Evolutionary conservation across 2,797 vertebrate genomes (phyloP).

Genomic region (Sciurus vulgaris): DNA sequence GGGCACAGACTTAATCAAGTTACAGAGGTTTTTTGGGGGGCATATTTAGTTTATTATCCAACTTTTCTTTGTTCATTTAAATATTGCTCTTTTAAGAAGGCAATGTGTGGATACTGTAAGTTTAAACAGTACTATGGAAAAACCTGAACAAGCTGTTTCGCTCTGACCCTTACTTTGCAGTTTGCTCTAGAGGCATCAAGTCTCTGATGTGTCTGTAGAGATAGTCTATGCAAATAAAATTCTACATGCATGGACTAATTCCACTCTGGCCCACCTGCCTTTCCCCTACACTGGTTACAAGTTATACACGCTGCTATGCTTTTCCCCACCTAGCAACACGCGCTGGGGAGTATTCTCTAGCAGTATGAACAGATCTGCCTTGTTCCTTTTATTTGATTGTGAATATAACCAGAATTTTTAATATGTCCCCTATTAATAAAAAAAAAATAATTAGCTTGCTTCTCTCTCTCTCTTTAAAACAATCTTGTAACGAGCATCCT

Average conservation of each 20-base stretch:
- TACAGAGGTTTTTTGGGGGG: background rate
- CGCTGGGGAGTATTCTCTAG: background rate
- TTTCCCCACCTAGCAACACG: background rate
- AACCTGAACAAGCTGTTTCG: background rate
- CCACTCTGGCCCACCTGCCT: background rate
- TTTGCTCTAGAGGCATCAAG: background rate
- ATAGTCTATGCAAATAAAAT: background rate
- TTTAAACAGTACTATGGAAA: background rate
- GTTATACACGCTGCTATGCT: background rate
- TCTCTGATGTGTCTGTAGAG: background rate
- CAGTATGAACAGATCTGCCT: background rate
- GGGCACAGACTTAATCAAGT: background rate
- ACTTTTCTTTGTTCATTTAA: background rate
- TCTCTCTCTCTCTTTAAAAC: background rate
- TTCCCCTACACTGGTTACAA: background rate
- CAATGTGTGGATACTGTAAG: background rate
- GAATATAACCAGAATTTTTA: conserved; percentile 14
- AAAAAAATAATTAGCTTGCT: background rate
- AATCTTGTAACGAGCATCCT: conserved; percentile 1
- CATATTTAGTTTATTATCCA: conserved; percentile 23
- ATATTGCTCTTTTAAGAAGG: background rate
- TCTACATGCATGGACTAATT: background rate
- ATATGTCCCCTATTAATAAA: conserved; percentile 24
- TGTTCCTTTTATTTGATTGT: background rate
- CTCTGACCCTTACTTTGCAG: background rate